Conservation (phyloP, 2,113 vertebrate genomes). For the Tamias sibiricus region DNA sequence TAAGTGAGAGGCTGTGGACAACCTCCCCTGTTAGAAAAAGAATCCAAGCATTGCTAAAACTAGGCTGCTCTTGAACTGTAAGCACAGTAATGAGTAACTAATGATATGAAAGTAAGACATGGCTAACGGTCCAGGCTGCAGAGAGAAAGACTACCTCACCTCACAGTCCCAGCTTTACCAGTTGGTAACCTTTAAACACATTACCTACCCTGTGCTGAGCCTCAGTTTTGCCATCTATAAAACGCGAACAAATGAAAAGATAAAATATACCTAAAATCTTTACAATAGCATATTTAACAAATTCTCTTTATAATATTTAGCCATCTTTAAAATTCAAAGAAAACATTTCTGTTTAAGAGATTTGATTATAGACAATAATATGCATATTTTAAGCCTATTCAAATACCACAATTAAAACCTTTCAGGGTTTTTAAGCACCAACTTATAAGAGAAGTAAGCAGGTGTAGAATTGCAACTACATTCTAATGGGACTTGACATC, state of each 20-base stretch:
- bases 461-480: neutral
- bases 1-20: slow-evolving; percentile 85
- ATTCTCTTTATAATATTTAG: neutral
- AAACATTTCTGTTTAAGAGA: slow-evolving; percentile 1
- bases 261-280: neutral
- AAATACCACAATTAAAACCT: neutral
- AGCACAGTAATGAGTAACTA: neutral
- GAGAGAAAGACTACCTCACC: neutral
- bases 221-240: neutral
- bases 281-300: neutral
- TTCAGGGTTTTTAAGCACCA: neutral
- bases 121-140: neutral
- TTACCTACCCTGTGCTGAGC: neutral
- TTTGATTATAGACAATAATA: neutral
- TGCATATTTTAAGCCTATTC: neutral
- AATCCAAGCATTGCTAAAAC: neutral
- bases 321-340: neutral
- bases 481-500: neutral
- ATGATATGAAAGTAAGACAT: neutral
- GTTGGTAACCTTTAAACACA: neutral
- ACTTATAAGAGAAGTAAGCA: neutral
- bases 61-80: neutral
- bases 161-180: neutral
- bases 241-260: neutral
- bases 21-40: neutral